These are phyloP conservation scores for Venturia canescens DNA, from an alignment of 1,140 invertebrate species.

Conservation along the genomic window DNA sequence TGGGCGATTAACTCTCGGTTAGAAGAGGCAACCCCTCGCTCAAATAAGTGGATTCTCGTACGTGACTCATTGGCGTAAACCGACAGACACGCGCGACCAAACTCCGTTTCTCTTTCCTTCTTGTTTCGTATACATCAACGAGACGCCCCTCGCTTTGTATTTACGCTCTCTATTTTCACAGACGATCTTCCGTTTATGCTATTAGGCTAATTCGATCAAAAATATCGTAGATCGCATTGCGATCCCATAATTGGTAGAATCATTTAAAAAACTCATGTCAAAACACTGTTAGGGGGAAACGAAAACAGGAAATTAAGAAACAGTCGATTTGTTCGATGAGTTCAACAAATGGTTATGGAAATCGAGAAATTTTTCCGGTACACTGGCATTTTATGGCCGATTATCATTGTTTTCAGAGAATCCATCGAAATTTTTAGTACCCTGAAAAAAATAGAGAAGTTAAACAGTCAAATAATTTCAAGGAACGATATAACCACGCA, in stretches of 20 bases:
- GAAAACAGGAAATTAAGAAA: background rate
- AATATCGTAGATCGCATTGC: background rate
- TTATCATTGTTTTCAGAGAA: background rate
- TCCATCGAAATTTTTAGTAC: background rate
- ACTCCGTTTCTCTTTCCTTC: background rate
- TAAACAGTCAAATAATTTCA: background rate
- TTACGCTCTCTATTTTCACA: conserved; percentile 13
- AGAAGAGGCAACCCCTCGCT: background rate
- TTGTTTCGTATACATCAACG: conserved; percentile 9
- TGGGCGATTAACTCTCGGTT: conserved; percentile 38
- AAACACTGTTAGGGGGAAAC: background rate
- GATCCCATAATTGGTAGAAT: background rate
- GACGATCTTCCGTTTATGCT: conserved; percentile 2
- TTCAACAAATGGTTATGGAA: background rate
- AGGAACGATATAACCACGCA: background rate
- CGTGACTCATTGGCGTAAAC: conserved; percentile 40
- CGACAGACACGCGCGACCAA: background rate
- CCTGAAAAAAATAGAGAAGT: background rate
- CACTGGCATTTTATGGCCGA: background rate
- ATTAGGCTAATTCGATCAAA: conserved; percentile 27
- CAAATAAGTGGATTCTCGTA: conserved; percentile 41
- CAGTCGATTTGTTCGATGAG: background rate
- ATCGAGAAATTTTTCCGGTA: background rate
- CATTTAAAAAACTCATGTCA: background rate
- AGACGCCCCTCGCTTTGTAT: background rate